Conservation (phyloP, 2,888 invertebrate species). For the Caenorhabditis wallacei region DNA sequence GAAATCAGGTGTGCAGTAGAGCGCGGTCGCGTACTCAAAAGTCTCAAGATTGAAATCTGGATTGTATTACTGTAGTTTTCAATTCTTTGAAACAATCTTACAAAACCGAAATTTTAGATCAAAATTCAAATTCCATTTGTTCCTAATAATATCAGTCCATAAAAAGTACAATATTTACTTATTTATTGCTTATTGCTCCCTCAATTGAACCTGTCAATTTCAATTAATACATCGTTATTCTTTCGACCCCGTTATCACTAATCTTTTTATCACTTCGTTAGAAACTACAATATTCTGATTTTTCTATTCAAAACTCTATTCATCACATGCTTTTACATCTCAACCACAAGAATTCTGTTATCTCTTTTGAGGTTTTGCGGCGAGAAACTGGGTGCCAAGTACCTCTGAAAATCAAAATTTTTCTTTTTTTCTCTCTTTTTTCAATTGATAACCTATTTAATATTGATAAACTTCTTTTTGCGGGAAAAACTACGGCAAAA, state of each 20-base stretch:
- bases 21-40: too few relatives aligned
- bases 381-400: not conserved
- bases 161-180: not conserved
- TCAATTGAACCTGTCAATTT: constrained; percentile 8
- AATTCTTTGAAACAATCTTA: too few relatives aligned
- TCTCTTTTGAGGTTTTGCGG: constrained; percentile 9
- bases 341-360: constrained; percentile 2
- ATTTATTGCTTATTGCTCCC: constrained; percentile 4
- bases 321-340: not conserved
- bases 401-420: not conserved
- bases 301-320: not conserved
- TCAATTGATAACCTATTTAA: constrained; percentile 10
- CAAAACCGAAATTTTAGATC: not conserved
- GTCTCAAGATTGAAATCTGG: too few relatives aligned
- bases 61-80: too few relatives aligned
- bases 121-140: too few relatives aligned
- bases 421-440: not conserved
- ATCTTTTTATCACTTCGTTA: not conserved
- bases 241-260: constrained; percentile 18
- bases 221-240: constrained; percentile 11
- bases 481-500: constrained; percentile 31
- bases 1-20: too few relatives aligned
- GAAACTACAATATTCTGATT: constrained; percentile 9
- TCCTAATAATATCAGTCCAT: too few relatives aligned
- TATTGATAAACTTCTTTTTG: constrained; percentile 12